Evolutionary conservation across 2,797 vertebrate species (phyloP).

Genomic region (Trichosurus vulpecula): DNA sequence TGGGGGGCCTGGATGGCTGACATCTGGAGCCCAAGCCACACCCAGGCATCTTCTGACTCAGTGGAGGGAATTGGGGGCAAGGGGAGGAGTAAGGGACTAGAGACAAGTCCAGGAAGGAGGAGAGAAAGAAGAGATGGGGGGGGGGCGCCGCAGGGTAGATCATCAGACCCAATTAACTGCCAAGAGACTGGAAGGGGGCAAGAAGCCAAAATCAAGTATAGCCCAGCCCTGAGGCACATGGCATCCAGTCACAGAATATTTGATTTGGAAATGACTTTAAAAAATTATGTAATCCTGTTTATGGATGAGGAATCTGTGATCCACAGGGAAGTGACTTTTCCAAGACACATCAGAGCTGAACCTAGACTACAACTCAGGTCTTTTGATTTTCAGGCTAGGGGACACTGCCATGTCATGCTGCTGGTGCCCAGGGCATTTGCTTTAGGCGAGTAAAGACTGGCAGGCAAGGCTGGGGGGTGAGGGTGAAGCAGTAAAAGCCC

Average conservation of each 20-base stretch:
- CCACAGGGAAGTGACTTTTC: not conserved
- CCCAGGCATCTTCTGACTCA: constrained; percentile 44
- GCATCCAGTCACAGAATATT: not conserved
- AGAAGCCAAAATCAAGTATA: not conserved
- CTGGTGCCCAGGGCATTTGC: not conserved
- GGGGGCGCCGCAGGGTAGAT: not conserved
- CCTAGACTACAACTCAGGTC: not conserved
- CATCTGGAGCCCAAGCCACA: constrained; percentile 58
- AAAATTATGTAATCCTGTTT: not conserved
- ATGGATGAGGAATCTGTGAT: not conserved
- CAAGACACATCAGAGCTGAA: not conserved
- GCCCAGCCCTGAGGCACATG: not conserved
- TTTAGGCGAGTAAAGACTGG: not conserved
- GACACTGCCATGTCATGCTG: not conserved
- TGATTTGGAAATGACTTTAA: not conserved
- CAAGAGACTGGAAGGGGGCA: not conserved
- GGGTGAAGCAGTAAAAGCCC: not conserved
- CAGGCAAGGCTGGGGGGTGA: not conserved
- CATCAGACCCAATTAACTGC: not conserved
- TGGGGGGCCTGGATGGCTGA: not conserved
- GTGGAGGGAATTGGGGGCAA: not conserved
- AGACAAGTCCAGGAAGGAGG: not conserved
- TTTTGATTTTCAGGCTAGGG: not conserved
- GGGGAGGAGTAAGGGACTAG: not conserved
- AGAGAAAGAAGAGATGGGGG: not conserved